Evolutionary conservation across 2,113 vertebrate species (phyloP), one percentile per base, ranked within the genome.

Genomic region (Myiagra hebetior): DNA sequence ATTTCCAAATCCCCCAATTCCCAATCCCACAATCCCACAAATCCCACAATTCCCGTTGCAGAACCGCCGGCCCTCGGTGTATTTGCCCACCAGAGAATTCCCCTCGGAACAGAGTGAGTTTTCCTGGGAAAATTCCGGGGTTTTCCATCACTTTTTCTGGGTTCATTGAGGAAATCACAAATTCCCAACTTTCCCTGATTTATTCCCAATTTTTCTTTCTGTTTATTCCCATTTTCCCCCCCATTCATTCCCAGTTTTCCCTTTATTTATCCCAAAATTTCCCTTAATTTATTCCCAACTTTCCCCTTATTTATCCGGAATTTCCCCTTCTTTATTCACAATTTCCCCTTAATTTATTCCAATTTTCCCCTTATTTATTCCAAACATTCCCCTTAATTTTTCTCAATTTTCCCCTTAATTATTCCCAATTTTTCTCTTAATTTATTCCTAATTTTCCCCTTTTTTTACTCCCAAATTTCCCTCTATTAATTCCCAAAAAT

Each of bases 41-140:
- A 15, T 16, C 49, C 49, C 50, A n/a, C 7, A 62, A 41, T 63
- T 63, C 37, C 28, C 57, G 0, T 70, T 72, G 0, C 81, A 85
- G 81, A 64, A 85, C 69, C 57, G 57, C 7, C 68, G 59, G 1
- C 68, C 68, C 39, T 73, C 81, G 57, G 81, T 73, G 22, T 85
- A 73, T 16, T 5, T 73, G 41, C 68, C 68, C 57, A 73, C 81
- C 68, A 63, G 81, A 73, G 68, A 73, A 46, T 73, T 73, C 81
- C 68, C 68, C 39, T 73, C 81, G 57, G 81, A 84, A 9, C 68
- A 84, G 81, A 84, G 81, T 84, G 81, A 84, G 80, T 84, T 6
- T 6, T 3, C 1, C 42, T 0, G 3, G 67, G 24, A 52, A n/a
- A n/a, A 41, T 59, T 44, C n/a, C 9, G 1, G 2, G 1, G 0